Conservation (phyloP, 2,797 vertebrate genomes). For the Sebastes alutus region DNA sequence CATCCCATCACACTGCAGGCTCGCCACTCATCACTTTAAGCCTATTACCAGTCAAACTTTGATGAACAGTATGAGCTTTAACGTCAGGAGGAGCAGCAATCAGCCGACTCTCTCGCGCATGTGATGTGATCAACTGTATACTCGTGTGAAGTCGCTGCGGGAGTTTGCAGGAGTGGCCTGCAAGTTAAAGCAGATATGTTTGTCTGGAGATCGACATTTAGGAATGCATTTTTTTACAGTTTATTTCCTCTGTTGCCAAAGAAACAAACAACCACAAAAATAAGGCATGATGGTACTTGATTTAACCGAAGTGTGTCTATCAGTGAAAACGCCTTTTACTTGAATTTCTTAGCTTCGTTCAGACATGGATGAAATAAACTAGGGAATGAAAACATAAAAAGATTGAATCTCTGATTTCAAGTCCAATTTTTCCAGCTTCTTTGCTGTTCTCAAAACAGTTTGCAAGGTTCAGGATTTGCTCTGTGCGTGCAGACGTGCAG, state of each 20-base stretch:
- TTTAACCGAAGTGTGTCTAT: background rate
- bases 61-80: background rate
- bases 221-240: background rate
- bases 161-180: background rate
- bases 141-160: background rate
- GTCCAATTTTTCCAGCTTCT: background rate
- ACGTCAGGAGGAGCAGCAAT: background rate
- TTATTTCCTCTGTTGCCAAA: background rate
- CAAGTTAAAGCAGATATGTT: constrained; percentile 14
- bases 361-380: background rate
- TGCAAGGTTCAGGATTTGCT: background rate
- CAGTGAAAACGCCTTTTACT: background rate
- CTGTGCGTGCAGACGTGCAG: background rate
- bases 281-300: background rate
- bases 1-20: background rate
- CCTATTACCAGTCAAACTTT: background rate
- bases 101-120: background rate
- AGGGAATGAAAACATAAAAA: background rate
- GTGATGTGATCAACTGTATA: constrained; percentile 28
- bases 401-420: background rate
- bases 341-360: background rate
- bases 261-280: background rate
- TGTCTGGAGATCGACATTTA: background rate
- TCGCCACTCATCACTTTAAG: background rate
- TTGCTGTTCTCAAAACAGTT: background rate